Conservation (phyloP, 2,888 invertebrate genomes). For the Sepiola atlantica region DNA sequence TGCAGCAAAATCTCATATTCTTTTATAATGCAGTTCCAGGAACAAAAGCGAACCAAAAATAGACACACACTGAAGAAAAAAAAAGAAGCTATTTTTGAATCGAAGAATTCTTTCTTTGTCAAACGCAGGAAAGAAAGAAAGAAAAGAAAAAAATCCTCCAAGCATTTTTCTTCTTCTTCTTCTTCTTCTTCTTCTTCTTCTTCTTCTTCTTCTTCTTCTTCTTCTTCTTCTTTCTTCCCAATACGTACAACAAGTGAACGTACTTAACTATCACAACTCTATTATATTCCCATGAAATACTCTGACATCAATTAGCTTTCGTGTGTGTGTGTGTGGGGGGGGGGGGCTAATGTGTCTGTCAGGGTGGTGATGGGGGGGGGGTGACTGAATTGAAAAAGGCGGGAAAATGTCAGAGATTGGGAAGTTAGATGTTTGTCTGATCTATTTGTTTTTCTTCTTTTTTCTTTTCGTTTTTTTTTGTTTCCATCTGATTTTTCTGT, state of each 20-base stretch:
- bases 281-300: not conserved
- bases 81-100: not conserved
- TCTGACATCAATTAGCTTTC: constrained; percentile 5
- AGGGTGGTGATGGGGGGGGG: not conserved
- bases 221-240: not conserved
- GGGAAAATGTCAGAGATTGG: not conserved
- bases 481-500: no score
- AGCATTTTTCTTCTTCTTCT: no score
- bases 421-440: constrained; percentile 24
- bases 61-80: not conserved
- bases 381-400: not conserved
- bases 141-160: not conserved
- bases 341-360: not conserved
- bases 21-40: not conserved
- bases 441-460: not conserved
- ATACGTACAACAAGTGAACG: not conserved
- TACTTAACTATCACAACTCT: not conserved
- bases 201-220: no score
- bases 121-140: not conserved
- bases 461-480: not conserved
- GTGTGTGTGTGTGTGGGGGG: not conserved
- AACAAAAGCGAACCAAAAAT: not conserved
- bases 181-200: no score
- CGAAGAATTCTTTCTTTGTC: not conserved
- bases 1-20: not conserved